Conservation (phyloP, 1,140 invertebrate genomes). For the Cryptotermes secundus region DNA sequence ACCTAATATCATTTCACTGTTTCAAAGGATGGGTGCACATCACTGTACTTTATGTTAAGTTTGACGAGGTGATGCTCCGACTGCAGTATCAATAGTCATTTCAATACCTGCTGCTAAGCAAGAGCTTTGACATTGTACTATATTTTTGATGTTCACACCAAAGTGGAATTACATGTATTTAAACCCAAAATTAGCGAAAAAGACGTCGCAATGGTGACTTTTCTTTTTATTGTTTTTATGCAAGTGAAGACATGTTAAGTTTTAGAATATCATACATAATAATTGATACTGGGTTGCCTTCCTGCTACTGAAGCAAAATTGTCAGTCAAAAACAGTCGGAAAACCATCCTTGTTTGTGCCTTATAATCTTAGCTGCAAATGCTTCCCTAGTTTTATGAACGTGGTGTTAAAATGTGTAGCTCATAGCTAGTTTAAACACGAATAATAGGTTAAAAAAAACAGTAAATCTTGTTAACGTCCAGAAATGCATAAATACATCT, state of each 20-base stretch:
- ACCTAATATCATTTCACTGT: slow-evolving; percentile 26
- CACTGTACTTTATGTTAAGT: slow-evolving; percentile 6
- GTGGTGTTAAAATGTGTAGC: slow-evolving; percentile 35
- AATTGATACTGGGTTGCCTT: slow-evolving; percentile 32
- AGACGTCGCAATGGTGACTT: background rate
- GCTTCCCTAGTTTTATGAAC: slow-evolving; percentile 37
- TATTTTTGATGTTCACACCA: slow-evolving; percentile 19
- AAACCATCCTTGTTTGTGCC: slow-evolving; percentile 39
- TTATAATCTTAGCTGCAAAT: slow-evolving; percentile 37
- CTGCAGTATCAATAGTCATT: slow-evolving; percentile 2
- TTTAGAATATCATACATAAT: background rate
- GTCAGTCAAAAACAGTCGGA: slow-evolving; percentile 36
- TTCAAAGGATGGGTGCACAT: slow-evolving; percentile 18
- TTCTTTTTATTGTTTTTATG: slow-evolving; percentile 7
- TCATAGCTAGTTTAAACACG: slow-evolving; percentile 33
- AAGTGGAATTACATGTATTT: slow-evolving; percentile 7
- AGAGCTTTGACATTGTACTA: slow-evolving; percentile 12
- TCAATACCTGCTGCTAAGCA: background rate
- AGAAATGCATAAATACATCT: slow-evolving; percentile 24
- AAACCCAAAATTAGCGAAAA: slow-evolving; percentile 4
- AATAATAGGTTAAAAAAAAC: slow-evolving; percentile 33
- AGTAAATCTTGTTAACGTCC: slow-evolving; percentile 26
- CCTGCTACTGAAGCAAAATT: slow-evolving; percentile 26
- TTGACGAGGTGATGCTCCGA: background rate
- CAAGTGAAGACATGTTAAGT: background rate